Conservation (phyloP, 2,888 invertebrate species). For the Lasioglossum oenotherae region DNA sequence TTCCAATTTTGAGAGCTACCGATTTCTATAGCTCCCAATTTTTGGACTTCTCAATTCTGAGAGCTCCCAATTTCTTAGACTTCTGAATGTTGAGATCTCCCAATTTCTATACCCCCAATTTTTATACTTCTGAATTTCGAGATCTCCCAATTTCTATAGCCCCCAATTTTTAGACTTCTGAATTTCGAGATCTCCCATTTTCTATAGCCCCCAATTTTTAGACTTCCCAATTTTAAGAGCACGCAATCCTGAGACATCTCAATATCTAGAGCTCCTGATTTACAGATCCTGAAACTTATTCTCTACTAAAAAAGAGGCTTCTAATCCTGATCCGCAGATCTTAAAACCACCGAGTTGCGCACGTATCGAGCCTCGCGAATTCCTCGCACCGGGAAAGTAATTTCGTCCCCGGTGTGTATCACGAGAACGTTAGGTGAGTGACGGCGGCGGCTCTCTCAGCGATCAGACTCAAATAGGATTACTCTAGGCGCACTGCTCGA, state of each 20-base stretch:
- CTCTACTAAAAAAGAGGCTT: not conserved
- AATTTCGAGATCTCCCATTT: too few relatives aligned
- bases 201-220: too few relatives aligned
- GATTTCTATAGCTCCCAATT: not conserved
- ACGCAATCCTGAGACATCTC: too few relatives aligned
- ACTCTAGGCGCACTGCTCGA: slow-evolving; percentile 49
- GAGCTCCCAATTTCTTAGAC: fast-evolving
- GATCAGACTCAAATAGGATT: slow-evolving; percentile 64
- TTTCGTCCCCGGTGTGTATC: slow-evolving; percentile 28
- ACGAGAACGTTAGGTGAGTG: slow-evolving; percentile 7
- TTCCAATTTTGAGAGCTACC: too few relatives aligned
- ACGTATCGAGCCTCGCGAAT: not conserved
- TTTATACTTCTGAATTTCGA: too few relatives aligned
- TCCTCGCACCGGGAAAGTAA: slow-evolving; percentile 25
- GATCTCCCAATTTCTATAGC: too few relatives aligned
- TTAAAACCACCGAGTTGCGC: not conserved
- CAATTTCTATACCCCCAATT: too few relatives aligned
- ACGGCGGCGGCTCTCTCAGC: slow-evolving; percentile 20
- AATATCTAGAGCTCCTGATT: too few relatives aligned
- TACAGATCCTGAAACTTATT: too few relatives aligned
- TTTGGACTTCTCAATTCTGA: fast-evolving
- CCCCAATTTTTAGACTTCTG: too few relatives aligned
- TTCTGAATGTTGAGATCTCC: too few relatives aligned
- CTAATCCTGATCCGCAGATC: not conserved
- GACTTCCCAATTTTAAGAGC: too few relatives aligned